Evolutionary conservation across 1,140 invertebrate genomes (phyloP).

Genomic region (Parasteatoda tepidariorum): DNA sequence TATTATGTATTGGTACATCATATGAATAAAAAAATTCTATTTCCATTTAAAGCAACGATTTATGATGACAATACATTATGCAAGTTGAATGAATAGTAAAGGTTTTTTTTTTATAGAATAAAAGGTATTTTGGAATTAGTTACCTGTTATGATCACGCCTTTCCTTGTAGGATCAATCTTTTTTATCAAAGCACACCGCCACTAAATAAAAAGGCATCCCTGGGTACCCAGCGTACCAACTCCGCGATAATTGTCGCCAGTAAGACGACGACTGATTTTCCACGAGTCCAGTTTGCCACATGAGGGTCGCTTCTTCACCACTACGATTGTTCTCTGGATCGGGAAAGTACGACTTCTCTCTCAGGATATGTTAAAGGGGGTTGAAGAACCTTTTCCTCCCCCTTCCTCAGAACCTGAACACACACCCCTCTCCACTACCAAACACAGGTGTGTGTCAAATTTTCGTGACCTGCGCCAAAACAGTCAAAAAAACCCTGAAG

Average conservation of each 20-base stretch:
- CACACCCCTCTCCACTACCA: neutral
- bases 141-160: constrained; percentile 31
- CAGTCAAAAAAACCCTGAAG: neutral
- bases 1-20: too few species aligned
- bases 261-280: constrained; percentile 1
- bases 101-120: too few species aligned
- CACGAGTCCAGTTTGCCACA: constrained; percentile 35
- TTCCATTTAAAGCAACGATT: too few species aligned
- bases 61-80: too few species aligned
- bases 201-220: neutral
- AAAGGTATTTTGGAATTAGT: too few species aligned
- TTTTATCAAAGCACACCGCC: neutral
- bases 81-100: too few species aligned
- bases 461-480: neutral
- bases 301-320: constrained; percentile 21
- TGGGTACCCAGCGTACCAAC: constrained; percentile 3
- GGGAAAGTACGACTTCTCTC: constrained; percentile 14
- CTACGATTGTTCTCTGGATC: constrained; percentile 21
- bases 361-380: neutral
- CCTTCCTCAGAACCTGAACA: neutral
- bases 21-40: too few species aligned
- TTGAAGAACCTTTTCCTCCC: neutral
- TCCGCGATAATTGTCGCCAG: constrained; percentile 37
- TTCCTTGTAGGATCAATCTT: constrained; percentile 41
- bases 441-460: neutral